Evolutionary conservation across 2,888 invertebrate genomes (phyloP).

Genomic region (Acronicta alni): DNA sequence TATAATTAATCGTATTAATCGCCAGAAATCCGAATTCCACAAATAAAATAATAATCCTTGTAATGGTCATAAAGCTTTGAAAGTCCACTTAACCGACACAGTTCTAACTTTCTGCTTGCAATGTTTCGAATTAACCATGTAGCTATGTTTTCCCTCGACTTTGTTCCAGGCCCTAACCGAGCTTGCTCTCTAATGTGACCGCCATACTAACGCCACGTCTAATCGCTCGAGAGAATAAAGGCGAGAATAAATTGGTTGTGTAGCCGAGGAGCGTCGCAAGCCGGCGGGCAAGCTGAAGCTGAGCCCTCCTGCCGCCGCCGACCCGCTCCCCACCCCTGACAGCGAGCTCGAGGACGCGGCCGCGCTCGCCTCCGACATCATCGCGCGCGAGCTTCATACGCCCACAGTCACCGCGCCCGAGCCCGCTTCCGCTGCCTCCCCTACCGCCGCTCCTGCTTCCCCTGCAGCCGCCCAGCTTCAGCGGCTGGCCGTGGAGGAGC

Average conservation of each 20-base stretch:
- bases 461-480: conserved; percentile 47
- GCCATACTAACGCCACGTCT: conserved; percentile 88
- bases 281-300: conserved; percentile 83
- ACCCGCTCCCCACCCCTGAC: conserved; percentile 85
- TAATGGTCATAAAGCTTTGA: conserved; percentile 75
- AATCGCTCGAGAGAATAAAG: conserved; percentile 86
- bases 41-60: conserved; percentile 81
- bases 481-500: conserved; percentile 74
- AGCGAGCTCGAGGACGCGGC: conserved; percentile 87
- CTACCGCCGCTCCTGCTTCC: conserved; percentile 57
- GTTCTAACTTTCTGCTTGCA: conserved; percentile 85
- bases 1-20: conserved; percentile 22
- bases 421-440: conserved; percentile 58
- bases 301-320: conserved; percentile 76
- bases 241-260: conserved; percentile 84
- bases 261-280: conserved; percentile 87
- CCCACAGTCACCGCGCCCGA: conserved; percentile 74
- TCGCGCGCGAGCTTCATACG: conserved; percentile 82
- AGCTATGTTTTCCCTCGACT: conserved; percentile 88
- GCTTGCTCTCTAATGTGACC: conserved; percentile 90
- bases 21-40: conserved; percentile 32
- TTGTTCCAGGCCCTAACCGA: conserved; percentile 90
- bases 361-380: conserved; percentile 83
- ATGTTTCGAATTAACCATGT: conserved; percentile 85
- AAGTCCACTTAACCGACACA: conserved; percentile 75